These are phyloP conservation scores for Callosobruchus maculatus DNA, from an alignment of 2,888 invertebrate genomes.

Conservation along the genomic window DNA sequence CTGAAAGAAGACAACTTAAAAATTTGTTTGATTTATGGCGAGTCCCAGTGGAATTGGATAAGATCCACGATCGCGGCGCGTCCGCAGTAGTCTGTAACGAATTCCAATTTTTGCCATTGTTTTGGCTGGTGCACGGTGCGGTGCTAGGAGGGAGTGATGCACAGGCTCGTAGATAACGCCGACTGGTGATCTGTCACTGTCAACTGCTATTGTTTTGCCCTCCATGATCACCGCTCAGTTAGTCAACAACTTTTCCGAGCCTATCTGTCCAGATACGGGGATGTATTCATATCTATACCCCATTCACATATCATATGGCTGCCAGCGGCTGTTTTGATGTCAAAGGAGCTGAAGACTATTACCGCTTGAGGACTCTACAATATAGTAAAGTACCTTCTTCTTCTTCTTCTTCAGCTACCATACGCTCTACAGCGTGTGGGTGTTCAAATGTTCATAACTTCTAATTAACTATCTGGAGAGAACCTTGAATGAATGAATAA, in stretches of 20 bases:
- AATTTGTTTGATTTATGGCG: constrained; percentile 37
- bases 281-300: too few species aligned
- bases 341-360: too few species aligned
- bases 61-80: constrained; percentile 13
- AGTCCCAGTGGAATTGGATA: constrained; percentile 28
- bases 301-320: too few species aligned
- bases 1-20: constrained; percentile 32
- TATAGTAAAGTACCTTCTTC: too few species aligned
- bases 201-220: constrained; percentile 35
- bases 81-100: constrained; percentile 26
- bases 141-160: constrained; percentile 28
- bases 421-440: too few species aligned
- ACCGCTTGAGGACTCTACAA: too few species aligned
- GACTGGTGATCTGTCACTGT: constrained; percentile 34
- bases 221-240: constrained; percentile 24
- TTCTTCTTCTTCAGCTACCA: too few species aligned
- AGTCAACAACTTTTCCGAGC: constrained; percentile 29
- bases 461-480: too few species aligned
- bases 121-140: constrained; percentile 20
- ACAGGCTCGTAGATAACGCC: constrained; percentile 29
- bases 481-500: too few species aligned
- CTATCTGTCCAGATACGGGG: constrained; percentile 28
- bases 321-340: too few species aligned
- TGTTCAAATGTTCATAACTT: too few species aligned
- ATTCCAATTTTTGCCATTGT: constrained; percentile 34